Evolutionary conservation across 2,113 vertebrate species (phyloP).

Genomic region (Planiliza haematocheilus): DNA sequence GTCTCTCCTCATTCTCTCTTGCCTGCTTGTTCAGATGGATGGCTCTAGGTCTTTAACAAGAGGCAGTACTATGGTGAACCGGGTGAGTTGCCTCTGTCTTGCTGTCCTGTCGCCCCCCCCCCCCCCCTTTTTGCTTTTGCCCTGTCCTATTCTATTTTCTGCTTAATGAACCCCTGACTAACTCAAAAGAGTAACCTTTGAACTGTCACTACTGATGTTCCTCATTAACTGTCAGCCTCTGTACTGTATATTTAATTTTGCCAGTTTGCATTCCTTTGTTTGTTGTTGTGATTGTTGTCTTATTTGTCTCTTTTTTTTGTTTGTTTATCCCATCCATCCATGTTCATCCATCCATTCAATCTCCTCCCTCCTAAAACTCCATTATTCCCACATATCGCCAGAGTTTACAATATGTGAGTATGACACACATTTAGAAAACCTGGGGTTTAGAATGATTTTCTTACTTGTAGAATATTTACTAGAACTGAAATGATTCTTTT

Average conservation of each 20-base stretch:
- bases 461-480: slow-evolving; percentile 21
- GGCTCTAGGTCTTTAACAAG: slow-evolving; percentile 80
- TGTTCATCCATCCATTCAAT: slow-evolving; percentile 50
- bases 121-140: slow-evolving; percentile 16
- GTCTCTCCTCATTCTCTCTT: slow-evolving; percentile 37
- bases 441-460: slow-evolving; percentile 35
- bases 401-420: slow-evolving; percentile 85
- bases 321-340: slow-evolving; percentile 67
- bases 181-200: slow-evolving; percentile 30
- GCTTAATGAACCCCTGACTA: slow-evolving; percentile 42
- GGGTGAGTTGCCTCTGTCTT: slow-evolving; percentile 81
- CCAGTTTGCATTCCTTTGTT: slow-evolving; percentile 50
- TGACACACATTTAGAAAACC: slow-evolving; percentile 57
- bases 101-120: slow-evolving; percentile 21
- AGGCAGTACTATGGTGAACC: slow-evolving; percentile 79
- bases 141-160: slow-evolving; percentile 42
- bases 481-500: slow-evolving; percentile 39
- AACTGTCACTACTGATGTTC: slow-evolving; percentile 35
- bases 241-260: slow-evolving; percentile 47
- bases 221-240: slow-evolving; percentile 37
- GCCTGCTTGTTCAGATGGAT: slow-evolving; percentile 78
- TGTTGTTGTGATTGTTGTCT: slow-evolving; percentile 76
- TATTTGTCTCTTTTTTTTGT: slow-evolving; percentile 68
- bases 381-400: slow-evolving; percentile 67
- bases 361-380: slow-evolving; percentile 44